Evolutionary conservation across 2,113 vertebrate genomes (phyloP), one percentile per base, ranked within the genome.

Genomic region (Brachypteracias leptosomus): DNA sequence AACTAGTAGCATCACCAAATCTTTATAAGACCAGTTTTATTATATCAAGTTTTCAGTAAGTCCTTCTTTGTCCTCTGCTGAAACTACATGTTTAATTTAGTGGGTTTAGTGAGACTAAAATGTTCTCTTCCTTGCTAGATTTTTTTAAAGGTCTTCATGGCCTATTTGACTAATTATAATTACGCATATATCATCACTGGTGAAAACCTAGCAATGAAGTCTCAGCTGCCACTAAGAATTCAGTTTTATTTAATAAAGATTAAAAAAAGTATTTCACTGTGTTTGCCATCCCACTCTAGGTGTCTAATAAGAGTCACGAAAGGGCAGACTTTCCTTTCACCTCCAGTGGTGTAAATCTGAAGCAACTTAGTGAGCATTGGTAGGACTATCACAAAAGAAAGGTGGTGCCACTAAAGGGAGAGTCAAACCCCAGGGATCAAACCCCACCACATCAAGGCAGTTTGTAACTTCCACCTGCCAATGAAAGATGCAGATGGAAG

Each of bases 91-190:
- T 66, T 83, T 92, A 97, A 91, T 79, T 80, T 90, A 79, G 71
- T 22, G 59, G 29, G 33, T 55, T 77, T 93, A 93, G 67, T 52
- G 84, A 96, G 68, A 75, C 31, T 94, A 83, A 95, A 79, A 76
- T n/a, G 16, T 89, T 88, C 76, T 46, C n/a, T 96, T 89, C 68
- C 63, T 85, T 80, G 42, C 36, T 91, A 66, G 51, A n/a, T 38
- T 72, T 70, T 57, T 88, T 79, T 28, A 71, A 93, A 96, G 75
- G 63, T 90, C 84, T 88, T 95, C 72, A 87, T 88, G 65, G 85
- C 38, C 79, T 95, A 80, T 95, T 85, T 95, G 67, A 73, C 33
- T 84, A 93, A 90, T 93, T 96, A 85, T 49, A 95, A 80, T 86
- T 95, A 93, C 89, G 90, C 72, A 67, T 86, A 96, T 95, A 96